These are phyloP conservation scores for Phrynocephalus vlangalii DNA, from an alignment of 2,797 vertebrate genomes.

Conservation along the genomic window DNA sequence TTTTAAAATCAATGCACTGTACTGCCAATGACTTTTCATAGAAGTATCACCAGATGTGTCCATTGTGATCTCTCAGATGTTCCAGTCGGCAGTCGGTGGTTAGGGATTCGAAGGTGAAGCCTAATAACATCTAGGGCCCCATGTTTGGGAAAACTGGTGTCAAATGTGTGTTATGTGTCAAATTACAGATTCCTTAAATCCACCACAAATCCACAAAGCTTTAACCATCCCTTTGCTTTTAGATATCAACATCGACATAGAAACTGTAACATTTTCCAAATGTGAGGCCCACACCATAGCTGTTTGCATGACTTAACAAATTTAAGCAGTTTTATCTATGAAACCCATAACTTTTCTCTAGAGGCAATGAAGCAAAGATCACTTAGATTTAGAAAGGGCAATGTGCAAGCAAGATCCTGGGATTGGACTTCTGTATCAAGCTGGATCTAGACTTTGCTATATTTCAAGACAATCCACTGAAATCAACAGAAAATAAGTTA, in stretches of 20 bases:
- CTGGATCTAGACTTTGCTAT: background rate
- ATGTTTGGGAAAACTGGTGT: background rate
- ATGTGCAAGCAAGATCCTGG: background rate
- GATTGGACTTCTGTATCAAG: background rate
- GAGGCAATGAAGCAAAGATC: background rate
- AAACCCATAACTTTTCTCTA: background rate
- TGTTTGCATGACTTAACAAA: background rate
- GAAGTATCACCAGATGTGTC: background rate
- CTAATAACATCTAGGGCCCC: background rate
- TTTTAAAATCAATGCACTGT: background rate
- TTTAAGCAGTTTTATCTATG: background rate
- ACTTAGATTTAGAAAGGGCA: background rate
- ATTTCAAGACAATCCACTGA: background rate
- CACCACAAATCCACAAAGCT: background rate
- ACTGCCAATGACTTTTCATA: background rate
- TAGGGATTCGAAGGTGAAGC: background rate
- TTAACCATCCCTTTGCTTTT: background rate
- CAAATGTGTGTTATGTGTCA: background rate
- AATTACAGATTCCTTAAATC: background rate
- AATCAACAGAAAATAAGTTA: background rate
- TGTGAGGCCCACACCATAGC: background rate
- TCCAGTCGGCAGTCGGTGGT: background rate
- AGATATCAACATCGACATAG: background rate
- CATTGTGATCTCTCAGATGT: background rate
- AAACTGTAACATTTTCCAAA: background rate